phyloP scores from a whole-genome alignment of 2,888 invertebrate species.

The Drosophila silvestris region DNA sequence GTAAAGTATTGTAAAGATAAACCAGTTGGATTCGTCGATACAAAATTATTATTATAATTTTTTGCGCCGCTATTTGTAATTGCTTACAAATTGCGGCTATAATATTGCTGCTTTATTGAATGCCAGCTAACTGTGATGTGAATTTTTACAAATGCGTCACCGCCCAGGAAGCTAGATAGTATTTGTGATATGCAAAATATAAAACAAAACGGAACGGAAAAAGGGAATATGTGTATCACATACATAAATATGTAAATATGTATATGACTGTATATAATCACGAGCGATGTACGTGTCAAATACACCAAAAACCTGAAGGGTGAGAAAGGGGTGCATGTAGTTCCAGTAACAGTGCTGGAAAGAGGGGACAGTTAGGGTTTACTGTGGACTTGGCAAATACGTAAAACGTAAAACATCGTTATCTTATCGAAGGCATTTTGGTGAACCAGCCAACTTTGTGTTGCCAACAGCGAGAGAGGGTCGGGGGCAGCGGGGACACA shows the following conservation, averaged over 20 bases:
- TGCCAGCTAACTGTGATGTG: slow-evolving; percentile 19
- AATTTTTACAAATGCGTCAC: slow-evolving; percentile 29
- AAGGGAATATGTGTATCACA: not conserved
- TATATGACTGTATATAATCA: slow-evolving; percentile 2
- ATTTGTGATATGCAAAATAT: not conserved
- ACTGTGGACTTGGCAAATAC: slow-evolving; percentile 39
- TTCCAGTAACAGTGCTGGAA: not conserved
- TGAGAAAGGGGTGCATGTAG: not conserved
- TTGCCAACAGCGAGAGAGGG: slow-evolving; percentile 7
- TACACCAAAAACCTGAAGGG: not conserved
- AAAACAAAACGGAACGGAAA: not conserved
- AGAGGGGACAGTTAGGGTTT: not conserved
- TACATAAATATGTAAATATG: not conserved
- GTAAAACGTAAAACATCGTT: slow-evolving; percentile 36
- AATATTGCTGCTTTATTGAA: slow-evolving; percentile 3
- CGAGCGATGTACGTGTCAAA: slow-evolving; percentile 40
- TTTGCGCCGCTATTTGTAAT: not conserved
- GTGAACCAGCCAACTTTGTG: slow-evolving; percentile 40
- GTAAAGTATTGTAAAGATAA: not conserved
- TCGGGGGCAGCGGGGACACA: slow-evolving; percentile 10
- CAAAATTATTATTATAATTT: not conserved
- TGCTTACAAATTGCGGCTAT: not conserved
- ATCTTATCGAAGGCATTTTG: slow-evolving; percentile 50
- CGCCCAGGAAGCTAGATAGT: not conserved
- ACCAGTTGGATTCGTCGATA: not conserved